These are phyloP conservation scores for Leucophenga maculata DNA, from an alignment of 2,888 invertebrate genomes.

Conservation along the genomic window DNA sequence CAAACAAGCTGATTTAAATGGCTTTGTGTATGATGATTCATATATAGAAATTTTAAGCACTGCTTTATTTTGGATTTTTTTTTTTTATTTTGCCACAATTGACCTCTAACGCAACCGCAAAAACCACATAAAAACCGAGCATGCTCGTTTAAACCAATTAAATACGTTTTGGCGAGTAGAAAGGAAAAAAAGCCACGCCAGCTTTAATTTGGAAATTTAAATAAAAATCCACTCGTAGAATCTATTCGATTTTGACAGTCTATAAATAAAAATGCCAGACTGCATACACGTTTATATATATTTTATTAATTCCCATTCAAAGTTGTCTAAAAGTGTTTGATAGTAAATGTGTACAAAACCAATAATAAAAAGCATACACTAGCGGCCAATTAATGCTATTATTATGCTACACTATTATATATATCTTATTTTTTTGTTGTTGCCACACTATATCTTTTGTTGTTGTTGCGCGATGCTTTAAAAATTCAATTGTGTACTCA, in stretches of 20 bases:
- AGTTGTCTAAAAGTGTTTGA: neutral
- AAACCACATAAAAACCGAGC: neutral
- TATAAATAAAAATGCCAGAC: neutral
- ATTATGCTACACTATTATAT: neutral
- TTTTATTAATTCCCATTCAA: slow-evolving; percentile 16
- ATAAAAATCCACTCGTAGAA: neutral
- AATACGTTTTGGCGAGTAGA: neutral
- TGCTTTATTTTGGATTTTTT: neutral
- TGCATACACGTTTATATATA: neutral
- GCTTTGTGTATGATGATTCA: no score
- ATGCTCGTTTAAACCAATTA: neutral
- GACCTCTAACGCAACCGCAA: slow-evolving; percentile 17
- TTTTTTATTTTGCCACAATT: neutral
- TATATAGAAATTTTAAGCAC: neutral
- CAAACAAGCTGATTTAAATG: no score
- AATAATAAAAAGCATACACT: slow-evolving; percentile 7
- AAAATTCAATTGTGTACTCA: slow-evolving; percentile 26
- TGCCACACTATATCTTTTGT: neutral
- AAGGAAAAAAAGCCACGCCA: neutral
- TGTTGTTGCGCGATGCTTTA: slow-evolving; percentile 1
- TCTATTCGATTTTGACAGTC: neutral
- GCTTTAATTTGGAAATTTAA: neutral
- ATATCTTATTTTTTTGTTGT: no score
- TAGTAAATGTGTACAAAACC: neutral
- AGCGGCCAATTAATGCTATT: slow-evolving; percentile 15